Evolutionary conservation across 1,140 invertebrate genomes (phyloP).

Genomic region (Drosophila ogumai): DNA sequence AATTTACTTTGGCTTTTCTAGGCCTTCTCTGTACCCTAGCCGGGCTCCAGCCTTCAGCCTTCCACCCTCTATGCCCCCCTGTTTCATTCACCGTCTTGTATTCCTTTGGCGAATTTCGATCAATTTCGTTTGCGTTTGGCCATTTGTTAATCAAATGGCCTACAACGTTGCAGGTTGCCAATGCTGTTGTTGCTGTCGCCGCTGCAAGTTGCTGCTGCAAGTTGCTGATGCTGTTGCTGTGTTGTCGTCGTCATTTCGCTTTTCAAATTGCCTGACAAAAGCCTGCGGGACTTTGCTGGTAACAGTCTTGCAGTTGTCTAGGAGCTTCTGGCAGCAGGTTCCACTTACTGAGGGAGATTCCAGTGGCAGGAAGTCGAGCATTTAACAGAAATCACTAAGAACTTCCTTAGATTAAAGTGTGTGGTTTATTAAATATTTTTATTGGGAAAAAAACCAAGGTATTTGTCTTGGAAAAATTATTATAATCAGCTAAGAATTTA

Average conservation of each 20-base stretch:
- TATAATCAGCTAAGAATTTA: background rate
- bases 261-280: slow-evolving; percentile 74
- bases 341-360: slow-evolving; percentile 27
- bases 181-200: slow-evolving; percentile 25
- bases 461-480: background rate
- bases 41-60: background rate
- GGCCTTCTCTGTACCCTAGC: slow-evolving; percentile 10
- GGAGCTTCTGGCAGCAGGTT: slow-evolving; percentile 40
- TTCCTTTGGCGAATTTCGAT: slow-evolving; percentile 78
- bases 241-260: slow-evolving; percentile 77
- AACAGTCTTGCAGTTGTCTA: slow-evolving; percentile 33
- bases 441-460: background rate
- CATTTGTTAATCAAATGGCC: slow-evolving; percentile 84
- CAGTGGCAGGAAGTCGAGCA: slow-evolving; percentile 58
- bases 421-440: background rate
- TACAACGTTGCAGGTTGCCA: slow-evolving; percentile 63
- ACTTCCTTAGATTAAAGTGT: slow-evolving; percentile 17
- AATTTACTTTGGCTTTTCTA: slow-evolving; percentile 75
- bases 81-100: slow-evolving; percentile 31
- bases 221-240: slow-evolving; percentile 24
- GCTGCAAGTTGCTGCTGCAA: slow-evolving; percentile 10
- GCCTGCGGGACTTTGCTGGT: slow-evolving; percentile 66
- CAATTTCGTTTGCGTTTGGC: slow-evolving; percentile 81
- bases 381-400: slow-evolving; percentile 34
- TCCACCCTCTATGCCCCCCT: background rate